A percentile compares a stretch with the other conserved stretches of the same genome.
These are phyloP conservation scores for Diaprepes abbreviatus DNA, from an alignment of 2,888 invertebrate species.

Conservation along the genomic window DNA sequence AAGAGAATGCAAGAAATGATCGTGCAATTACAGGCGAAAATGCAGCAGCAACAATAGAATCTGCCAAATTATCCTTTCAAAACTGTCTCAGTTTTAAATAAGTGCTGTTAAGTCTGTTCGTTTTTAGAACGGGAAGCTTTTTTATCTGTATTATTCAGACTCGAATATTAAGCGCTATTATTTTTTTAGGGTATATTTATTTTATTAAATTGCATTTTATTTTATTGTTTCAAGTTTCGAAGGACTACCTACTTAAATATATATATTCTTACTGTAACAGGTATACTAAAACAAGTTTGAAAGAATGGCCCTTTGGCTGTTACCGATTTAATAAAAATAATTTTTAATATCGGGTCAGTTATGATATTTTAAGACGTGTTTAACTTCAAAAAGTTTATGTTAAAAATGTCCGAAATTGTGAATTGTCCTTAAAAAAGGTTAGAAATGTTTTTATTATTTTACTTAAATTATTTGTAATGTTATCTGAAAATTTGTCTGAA, in stretches of 20 bases:
- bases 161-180: slow-evolving; percentile 1
- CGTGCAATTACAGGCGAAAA: slow-evolving; percentile 96
- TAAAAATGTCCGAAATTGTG: too few relatives aligned
- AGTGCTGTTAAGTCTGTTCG: slow-evolving; percentile 13
- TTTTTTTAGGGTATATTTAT: too few relatives aligned
- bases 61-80: not conserved
- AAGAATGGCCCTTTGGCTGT: too few relatives aligned
- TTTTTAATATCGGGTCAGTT: too few relatives aligned
- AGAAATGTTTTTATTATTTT: too few relatives aligned
- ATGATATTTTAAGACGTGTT: too few relatives aligned
- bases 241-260: not conserved
- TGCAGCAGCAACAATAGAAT: slow-evolving; percentile 71
- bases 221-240: too few relatives aligned
- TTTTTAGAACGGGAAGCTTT: slow-evolving; percentile 9
- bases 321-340: too few relatives aligned
- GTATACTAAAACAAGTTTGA: too few relatives aligned
- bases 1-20: slow-evolving; percentile 96
- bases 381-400: too few relatives aligned
- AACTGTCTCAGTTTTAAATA: not conserved
- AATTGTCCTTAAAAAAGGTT: too few relatives aligned
- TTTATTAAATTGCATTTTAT: too few relatives aligned
- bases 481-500: not conserved
- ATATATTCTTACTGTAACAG: not conserved
- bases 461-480: not conserved
- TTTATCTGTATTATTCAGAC: not conserved